phyloP scores from a whole-genome alignment of 2,797 vertebrate species.

The Hippocampus kuda region DNA sequence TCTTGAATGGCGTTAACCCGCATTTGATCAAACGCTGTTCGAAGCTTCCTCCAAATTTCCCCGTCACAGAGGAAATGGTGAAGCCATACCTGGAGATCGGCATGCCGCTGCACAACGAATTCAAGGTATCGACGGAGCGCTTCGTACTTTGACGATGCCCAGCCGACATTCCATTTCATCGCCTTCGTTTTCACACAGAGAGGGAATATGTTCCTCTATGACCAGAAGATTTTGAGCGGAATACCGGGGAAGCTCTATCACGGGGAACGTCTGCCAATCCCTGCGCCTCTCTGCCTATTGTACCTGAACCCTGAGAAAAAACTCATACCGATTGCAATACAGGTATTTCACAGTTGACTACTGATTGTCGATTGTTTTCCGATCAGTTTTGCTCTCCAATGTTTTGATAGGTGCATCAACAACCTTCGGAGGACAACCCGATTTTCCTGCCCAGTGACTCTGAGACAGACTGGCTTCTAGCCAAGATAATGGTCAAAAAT shows the following conservation, averaged over 20 bases:
- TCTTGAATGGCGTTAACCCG: slow-evolving; percentile 54
- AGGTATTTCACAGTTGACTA: slow-evolving; percentile 28
- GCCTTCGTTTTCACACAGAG: slow-evolving; percentile 16
- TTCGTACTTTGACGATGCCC: background rate
- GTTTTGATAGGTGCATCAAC: slow-evolving; percentile 57
- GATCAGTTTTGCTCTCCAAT: background rate
- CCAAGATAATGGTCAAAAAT: slow-evolving; percentile 67
- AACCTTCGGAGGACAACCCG: slow-evolving; percentile 58
- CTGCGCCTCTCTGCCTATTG: slow-evolving; percentile 43
- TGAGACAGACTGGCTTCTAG: slow-evolving; percentile 66
- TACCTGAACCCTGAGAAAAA: slow-evolving; percentile 41
- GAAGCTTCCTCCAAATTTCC: slow-evolving; percentile 49
- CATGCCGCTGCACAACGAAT: slow-evolving; percentile 42
- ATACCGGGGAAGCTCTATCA: slow-evolving; percentile 17
- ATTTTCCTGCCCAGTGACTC: slow-evolving; percentile 69
- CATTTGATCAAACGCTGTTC: slow-evolving; percentile 44
- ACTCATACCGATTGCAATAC: slow-evolving; percentile 51
- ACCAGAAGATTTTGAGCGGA: slow-evolving; percentile 40
- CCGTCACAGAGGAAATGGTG: slow-evolving; percentile 55
- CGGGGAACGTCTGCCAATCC: slow-evolving; percentile 14
- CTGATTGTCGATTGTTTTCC: background rate
- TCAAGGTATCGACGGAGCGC: slow-evolving; percentile 33
- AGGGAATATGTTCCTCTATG: slow-evolving; percentile 48
- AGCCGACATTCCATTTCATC: background rate
- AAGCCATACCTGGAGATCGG: slow-evolving; percentile 35